Percentiles rank a stretch among this genome's conserved stretches.
Evolutionary conservation across 1,140 invertebrate species (phyloP).

Genomic region (Medauroidea extradentata): DNA sequence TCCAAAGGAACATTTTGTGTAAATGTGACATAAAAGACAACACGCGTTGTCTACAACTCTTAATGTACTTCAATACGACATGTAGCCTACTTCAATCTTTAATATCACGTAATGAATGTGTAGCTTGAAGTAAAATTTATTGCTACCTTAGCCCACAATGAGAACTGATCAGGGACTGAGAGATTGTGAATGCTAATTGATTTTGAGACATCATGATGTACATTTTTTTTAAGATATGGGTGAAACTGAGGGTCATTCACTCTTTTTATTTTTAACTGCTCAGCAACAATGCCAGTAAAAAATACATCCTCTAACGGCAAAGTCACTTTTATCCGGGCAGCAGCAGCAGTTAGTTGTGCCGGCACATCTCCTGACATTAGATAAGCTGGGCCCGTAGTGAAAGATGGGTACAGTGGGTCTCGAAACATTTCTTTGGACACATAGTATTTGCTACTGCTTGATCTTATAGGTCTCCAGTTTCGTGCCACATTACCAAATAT

Average conservation of each 20-base stretch:
- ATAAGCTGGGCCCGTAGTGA: conserved; percentile 85
- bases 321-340: conserved; percentile 61
- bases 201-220: conserved; percentile 71
- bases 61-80: too few relatives aligned
- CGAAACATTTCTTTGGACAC: conserved; percentile 70
- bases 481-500: conserved; percentile 78
- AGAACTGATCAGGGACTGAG: conserved; percentile 80
- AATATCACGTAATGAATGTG: too few relatives aligned
- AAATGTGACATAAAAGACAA: too few relatives aligned
- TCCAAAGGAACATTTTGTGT: too few relatives aligned
- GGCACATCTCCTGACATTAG: conserved; percentile 65
- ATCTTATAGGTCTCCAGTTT: conserved; percentile 80
- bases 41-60: too few relatives aligned
- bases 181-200: conserved; percentile 86
- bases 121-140: too few relatives aligned
- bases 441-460: conserved; percentile 80
- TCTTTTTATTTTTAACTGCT: conserved; percentile 62
- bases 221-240: conserved; percentile 58
- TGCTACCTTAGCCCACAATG: conserved; percentile 77
- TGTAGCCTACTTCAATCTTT: too few relatives aligned
- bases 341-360: conserved; percentile 57
- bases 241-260: conserved; percentile 77
- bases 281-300: conserved; percentile 80
- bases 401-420: conserved; percentile 67
- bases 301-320: conserved; percentile 86